phyloP scores from a whole-genome alignment of 2,888 invertebrate species.

The Myopa testacea region DNA sequence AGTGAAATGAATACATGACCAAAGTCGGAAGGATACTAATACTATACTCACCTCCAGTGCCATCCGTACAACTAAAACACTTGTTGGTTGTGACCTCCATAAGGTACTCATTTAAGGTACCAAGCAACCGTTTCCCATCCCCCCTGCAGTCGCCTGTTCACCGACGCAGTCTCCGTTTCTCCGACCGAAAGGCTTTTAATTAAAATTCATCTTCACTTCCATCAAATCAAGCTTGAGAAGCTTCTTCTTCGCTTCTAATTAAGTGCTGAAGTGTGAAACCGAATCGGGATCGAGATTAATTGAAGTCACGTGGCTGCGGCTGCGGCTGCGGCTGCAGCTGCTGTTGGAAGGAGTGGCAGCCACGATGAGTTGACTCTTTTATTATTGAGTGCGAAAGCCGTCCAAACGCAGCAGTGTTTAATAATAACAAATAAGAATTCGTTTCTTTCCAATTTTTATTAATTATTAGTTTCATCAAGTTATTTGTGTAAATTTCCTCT shows the following conservation, averaged over 20 bases:
- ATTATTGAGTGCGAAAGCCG: no score
- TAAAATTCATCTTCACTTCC: constrained; percentile 69
- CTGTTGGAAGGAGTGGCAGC: background rate
- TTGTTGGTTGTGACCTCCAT: no score
- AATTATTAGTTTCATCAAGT: no score
- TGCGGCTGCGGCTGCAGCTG: background rate
- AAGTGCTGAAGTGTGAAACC: constrained; percentile 68
- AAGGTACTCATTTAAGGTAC: no score
- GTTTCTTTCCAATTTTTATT: no score
- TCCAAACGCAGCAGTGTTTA: no score
- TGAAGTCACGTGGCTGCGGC: constrained; percentile 36
- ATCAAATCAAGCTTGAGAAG: constrained; percentile 64
- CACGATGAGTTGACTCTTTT: no score
- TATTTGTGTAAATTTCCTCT: no score
- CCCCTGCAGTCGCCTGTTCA: background rate
- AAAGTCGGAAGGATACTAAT: no score
- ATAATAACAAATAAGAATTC: no score
- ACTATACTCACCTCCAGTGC: no score
- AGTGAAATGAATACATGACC: background rate
- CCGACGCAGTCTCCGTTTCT: background rate
- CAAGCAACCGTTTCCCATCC: background rate
- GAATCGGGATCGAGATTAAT: constrained; percentile 64
- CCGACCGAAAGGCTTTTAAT: constrained; percentile 62
- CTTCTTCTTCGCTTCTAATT: constrained; percentile 62
- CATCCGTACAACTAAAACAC: no score